A percentile compares a stretch with the other conserved stretches of the same genome.
Evolutionary conservation across 2,888 invertebrate species (phyloP).

Genomic region (Agrochola macilenta): DNA sequence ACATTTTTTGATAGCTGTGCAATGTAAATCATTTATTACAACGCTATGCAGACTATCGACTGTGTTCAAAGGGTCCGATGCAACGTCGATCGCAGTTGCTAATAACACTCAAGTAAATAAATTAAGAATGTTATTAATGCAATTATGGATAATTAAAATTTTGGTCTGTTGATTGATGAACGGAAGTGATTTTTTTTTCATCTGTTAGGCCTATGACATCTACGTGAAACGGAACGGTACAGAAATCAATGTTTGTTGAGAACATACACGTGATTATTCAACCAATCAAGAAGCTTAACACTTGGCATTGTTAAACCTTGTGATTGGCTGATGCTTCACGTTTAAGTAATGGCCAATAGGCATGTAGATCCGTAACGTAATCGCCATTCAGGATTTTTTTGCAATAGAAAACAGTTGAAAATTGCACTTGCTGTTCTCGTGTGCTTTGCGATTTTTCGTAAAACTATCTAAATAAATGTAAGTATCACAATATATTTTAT

Average conservation of each 20-base stretch:
- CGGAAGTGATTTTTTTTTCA: neutral
- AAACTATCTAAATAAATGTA: conserved; percentile 65
- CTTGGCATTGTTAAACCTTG: neutral
- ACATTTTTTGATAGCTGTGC: neutral
- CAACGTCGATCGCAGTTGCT: too few species aligned
- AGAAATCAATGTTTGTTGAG: conserved; percentile 22
- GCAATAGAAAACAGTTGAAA: conserved; percentile 57
- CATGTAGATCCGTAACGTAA: neutral
- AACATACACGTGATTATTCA: conserved; percentile 5
- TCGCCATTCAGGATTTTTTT: neutral
- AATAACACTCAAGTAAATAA: neutral
- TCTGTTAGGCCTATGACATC: neutral
- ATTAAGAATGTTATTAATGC: neutral
- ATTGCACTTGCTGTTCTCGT: conserved; percentile 68
- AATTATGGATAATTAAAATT: neutral
- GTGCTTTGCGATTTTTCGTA: conserved; percentile 46
- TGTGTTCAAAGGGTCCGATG: neutral
- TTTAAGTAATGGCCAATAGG: conserved; percentile 33
- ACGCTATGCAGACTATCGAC: neutral
- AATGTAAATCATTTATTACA: neutral
- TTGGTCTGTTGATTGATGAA: neutral
- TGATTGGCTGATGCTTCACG: conserved; percentile 41
- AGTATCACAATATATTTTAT: conserved; percentile 56
- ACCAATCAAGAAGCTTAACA: conserved; percentile 38
- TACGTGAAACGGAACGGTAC: conserved; percentile 23